These are phyloP conservation scores for Hesperia comma DNA, from an alignment of 2,888 invertebrate genomes.

Conservation along the genomic window DNA sequence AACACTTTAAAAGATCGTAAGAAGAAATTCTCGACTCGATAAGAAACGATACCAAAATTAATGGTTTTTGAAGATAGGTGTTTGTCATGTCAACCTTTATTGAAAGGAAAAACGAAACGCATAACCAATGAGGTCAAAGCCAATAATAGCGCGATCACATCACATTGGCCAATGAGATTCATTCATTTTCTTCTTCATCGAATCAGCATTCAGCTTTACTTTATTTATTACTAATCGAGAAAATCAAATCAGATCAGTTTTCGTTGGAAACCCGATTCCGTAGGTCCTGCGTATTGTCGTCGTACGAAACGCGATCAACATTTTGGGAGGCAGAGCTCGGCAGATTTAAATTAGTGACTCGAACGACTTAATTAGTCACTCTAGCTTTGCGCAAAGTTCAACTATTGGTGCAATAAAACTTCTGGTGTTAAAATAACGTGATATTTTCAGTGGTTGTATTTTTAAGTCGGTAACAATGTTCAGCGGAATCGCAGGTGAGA, in stretches of 20 bases:
- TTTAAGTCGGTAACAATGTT: constrained; percentile 65
- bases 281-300: constrained; percentile 47
- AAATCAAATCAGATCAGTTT: constrained; percentile 28
- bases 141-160: constrained; percentile 63
- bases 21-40: no score
- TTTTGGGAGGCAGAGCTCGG: constrained; percentile 24
- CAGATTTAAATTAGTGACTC: constrained; percentile 17
- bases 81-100: no score
- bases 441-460: constrained; percentile 36
- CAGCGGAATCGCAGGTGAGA: constrained; percentile 78
- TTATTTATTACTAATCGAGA: no score
- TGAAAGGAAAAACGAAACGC: constrained; percentile 61
- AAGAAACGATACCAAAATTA: no score
- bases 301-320: constrained; percentile 25
- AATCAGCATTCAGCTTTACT: constrained; percentile 18
- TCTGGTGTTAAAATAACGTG: constrained; percentile 38
- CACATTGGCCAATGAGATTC: constrained; percentile 41
- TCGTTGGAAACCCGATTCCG: constrained; percentile 33
- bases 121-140: constrained; percentile 64
- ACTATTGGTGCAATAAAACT: constrained; percentile 41
- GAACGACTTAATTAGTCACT: constrained; percentile 24
- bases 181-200: constrained; percentile 33
- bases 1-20: no score
- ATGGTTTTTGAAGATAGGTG: no score
- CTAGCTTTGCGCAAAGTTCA: constrained; percentile 48